A percentile compares a stretch with the other conserved stretches of the same genome.
Evolutionary conservation across 2,113 vertebrate genomes (phyloP).

Genomic region (Clupea harengus): DNA sequence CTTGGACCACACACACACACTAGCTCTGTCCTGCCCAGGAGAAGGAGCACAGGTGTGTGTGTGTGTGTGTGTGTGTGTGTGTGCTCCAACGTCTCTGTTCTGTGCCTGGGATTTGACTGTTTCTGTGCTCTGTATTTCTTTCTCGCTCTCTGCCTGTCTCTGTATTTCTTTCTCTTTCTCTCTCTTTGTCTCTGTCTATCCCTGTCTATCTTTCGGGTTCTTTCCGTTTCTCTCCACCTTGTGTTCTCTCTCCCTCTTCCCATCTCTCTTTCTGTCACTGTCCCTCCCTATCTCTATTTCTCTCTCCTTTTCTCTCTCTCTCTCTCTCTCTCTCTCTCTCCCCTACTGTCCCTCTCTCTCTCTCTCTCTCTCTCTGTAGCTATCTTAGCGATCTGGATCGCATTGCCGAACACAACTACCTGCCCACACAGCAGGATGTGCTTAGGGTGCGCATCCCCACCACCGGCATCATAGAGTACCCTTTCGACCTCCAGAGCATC

Average conservation of each 20-base stretch:
- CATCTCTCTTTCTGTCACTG: not conserved
- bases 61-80: not conserved
- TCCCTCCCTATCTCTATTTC: too few species aligned
- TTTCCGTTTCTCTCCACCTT: not conserved
- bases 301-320: not conserved
- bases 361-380: constrained; percentile 68
- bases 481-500: constrained; percentile 98
- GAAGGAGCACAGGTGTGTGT: not conserved
- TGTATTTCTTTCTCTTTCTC: not conserved
- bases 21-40: not conserved
- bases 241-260: not conserved
- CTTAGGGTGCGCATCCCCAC: constrained; percentile 96
- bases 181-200: constrained; percentile 43
- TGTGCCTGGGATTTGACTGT: constrained; percentile 8
- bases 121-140: constrained; percentile 10
- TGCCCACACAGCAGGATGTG: constrained; percentile 98
- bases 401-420: constrained; percentile 86
- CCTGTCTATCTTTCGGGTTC: not conserved
- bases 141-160: constrained; percentile 17
- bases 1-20: constrained; percentile 6
- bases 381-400: constrained; percentile 97
- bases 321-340: not conserved
- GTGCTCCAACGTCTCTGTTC: not conserved
- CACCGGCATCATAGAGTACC: constrained; percentile 98
- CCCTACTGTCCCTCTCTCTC: not conserved